Base-by-base conservation (phyloP, 2,113 vertebrate genomes). In the Nothoprocta perdicaria region DNA sequence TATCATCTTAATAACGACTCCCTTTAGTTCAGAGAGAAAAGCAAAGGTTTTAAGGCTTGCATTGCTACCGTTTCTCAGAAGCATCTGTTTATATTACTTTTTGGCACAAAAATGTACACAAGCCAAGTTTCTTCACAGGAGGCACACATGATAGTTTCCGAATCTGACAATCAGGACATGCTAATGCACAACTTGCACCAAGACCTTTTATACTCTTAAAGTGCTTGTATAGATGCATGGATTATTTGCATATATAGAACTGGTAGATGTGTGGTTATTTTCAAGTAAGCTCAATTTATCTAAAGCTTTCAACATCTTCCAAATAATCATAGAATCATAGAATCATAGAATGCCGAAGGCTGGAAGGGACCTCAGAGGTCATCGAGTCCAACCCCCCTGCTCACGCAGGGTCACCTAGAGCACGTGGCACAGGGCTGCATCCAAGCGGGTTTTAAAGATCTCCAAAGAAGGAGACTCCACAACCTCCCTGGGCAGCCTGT, bases 1-100 rank as follows among this genome's bases (percentile, higher is more conserved):
- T 62, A 84, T 90, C 85, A 89, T 78, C 65, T 92, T 92, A 90
- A 74, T 79, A 93, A 83, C 4, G 16, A 92, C 65, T 84, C 94
- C 40, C 61, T 90, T 86, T 85, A 76, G 48, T 33, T 89, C 31
- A 21, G 31, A 72, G 10, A 40, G 68, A 75, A 84, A 81, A 89
- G 61, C 43, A 80, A n/a, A 27, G 0, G 0, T 61, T 77, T 80
- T 78, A 24, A 73, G 16, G 65, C 31, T 89, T 80, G 31, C 0
- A 29, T 2, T 10, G 16, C n/a, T 55, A 46, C 33, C 77, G 46
- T 63, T 84, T 83, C 69, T 14, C 2, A 67, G 66, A 77, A 65
- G 9, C 23, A 68, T 15, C 41, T 63, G 41, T 27, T 29, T 40
- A 12, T 9, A 48, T 31, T 12, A 43, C 12, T 27, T 71, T 57